Evolutionary conservation across 2,797 vertebrate genomes (phyloP).

Genomic region (Pteronotus mesoamericanus): DNA sequence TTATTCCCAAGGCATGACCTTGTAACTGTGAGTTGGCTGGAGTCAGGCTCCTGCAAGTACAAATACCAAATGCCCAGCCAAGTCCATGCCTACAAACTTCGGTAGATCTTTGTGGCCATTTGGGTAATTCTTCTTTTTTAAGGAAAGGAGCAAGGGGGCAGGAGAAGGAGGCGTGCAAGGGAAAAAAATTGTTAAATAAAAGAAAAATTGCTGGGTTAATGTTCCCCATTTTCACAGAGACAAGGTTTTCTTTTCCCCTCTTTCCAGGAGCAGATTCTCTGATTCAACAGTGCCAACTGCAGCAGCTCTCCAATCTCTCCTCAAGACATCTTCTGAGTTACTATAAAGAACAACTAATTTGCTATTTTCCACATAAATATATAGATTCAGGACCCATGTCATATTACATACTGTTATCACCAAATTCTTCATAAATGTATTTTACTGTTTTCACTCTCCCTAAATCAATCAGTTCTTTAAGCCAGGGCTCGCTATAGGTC

Average conservation of each 20-base stretch:
- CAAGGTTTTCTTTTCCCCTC: conserved; percentile 32
- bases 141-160: conserved; percentile 71
- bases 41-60: conserved; percentile 38
- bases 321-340: neutral
- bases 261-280: conserved; percentile 70
- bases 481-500: neutral
- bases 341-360: conserved; percentile 1
- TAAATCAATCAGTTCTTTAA: conserved; percentile 12
- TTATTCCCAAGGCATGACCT: neutral
- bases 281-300: conserved; percentile 63
- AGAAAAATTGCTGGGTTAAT: conserved; percentile 24
- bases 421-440: conserved; percentile 3
- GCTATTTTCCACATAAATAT: neutral
- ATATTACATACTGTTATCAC: neutral
- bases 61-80: conserved; percentile 36
- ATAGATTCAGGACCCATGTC: neutral
- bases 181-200: conserved; percentile 34
- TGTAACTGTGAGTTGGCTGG: conserved; percentile 5
- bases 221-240: neutral
- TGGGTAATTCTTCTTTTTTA: conserved; percentile 46
- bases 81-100: conserved; percentile 42
- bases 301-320: conserved; percentile 40
- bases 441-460: conserved; percentile 3
- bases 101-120: conserved; percentile 59
- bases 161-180: conserved; percentile 69